phyloP scores from a whole-genome alignment of 2,113 vertebrate genomes.

The Phalacrocorax aristotelis region DNA sequence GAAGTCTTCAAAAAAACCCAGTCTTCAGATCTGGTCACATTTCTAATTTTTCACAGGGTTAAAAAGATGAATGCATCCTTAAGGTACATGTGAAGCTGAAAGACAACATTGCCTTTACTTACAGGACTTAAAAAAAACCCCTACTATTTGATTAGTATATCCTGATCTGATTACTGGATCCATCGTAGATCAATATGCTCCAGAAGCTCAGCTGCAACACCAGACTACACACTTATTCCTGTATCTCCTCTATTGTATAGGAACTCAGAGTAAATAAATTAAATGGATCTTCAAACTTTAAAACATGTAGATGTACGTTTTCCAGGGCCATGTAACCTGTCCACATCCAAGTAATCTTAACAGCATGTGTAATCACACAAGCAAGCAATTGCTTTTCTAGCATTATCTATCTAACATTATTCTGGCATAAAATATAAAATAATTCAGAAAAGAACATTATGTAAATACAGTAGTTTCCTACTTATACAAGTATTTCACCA shows the following conservation, averaged over 20 bases:
- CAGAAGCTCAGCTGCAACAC: background rate
- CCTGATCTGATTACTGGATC: background rate
- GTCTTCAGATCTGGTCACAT: background rate
- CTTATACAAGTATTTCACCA: background rate
- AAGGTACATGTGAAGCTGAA: background rate
- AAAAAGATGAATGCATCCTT: background rate
- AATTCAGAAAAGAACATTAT: background rate
- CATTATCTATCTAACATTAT: background rate
- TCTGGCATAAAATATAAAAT: background rate
- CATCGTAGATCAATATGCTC: background rate
- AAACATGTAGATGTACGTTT: accelerated
- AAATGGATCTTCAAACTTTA: background rate
- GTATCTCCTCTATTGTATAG: background rate
- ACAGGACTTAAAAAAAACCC: background rate
- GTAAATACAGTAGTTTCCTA: background rate
- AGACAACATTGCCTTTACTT: background rate
- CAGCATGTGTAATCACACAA: background rate
- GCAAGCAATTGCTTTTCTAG: background rate
- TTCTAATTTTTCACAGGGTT: background rate
- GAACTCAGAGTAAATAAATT: background rate
- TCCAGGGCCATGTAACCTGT: background rate
- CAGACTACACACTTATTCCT: background rate
- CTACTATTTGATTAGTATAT: background rate
- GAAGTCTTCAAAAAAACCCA: background rate
- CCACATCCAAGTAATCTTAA: background rate